Evolutionary conservation across 2,888 invertebrate genomes (phyloP), one percentile per base, ranked within the genome.

Genomic region (Drosophila prostipennis): DNA sequence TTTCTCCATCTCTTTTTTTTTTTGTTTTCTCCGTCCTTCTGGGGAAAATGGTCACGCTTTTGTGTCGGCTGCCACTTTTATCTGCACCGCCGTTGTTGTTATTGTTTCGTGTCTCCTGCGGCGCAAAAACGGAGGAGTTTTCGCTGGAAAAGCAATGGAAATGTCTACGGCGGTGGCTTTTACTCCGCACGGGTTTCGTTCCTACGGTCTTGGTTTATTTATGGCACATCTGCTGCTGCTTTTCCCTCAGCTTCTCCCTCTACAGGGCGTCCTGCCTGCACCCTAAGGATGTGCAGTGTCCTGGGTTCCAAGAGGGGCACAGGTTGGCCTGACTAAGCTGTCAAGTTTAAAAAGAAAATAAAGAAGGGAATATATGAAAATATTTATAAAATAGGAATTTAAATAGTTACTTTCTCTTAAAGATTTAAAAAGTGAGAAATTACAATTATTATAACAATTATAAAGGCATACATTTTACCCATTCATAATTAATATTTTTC

Each of bases 131-230:
- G 37, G 29, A 29, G 29, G 32, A 46, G 64, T 52, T 32, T 32
- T 46, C 48, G 40, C 32, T 59, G 46, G 59, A 2, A 61, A 49
- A 19, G 32, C 46, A 26, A 67, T 49, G 65, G 65, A 55, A 67
- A 55, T 58, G 68, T 58, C 69, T 64, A 52, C 56, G 57, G 43
- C 52, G 37, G 29, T 43, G 59, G 54, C 39, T 40, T 60, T 57
- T 32, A 45, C 63, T 60, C 63, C 45, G 29, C 29, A 68, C 63
- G 63, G 61, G 13, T 43, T 40, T 23, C 32, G 40, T 36, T 51
- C 57, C 65, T 61, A 52, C 63, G 51, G 42, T 78, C 42, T 69
- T 82, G 67, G 54, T 65, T 82, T 82, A 85, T 82, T 82, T 82
- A 85, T 82, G 78, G 59, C 78, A 48, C 75, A 75, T 70, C 73